Base-by-base conservation (phyloP, 2,888 invertebrate species). In the Trichogramma dendrolimi region DNA sequence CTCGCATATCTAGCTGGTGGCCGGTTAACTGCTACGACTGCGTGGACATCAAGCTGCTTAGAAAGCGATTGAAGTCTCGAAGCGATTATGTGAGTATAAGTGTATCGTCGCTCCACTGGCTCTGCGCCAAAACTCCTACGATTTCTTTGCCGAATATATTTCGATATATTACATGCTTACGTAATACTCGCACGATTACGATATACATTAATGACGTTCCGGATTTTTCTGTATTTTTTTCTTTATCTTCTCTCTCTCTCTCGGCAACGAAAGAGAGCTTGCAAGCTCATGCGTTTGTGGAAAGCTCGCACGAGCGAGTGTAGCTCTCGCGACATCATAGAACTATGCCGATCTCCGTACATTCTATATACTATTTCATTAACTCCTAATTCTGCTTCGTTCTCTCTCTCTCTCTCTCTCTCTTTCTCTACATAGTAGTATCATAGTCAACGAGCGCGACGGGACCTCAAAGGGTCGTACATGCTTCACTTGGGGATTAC, bases 21-120 rank as follows among this genome's bases (percentile, higher is more conserved):
- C 27, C 27, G 27, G 27, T 27, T 27, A 27, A 27, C 27, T 27
- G 27, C 27, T 27, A 27, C 27, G 48, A 55, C 46, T 43, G 46
- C 54, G 61, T 58, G 47, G 57, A 60, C 61, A 59, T 61, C 61
- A 64, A 64, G 64, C 64, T 64, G 64, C 64, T 64, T 64, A 63
- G 60, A 54, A 27, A 38, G 14, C 51, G 51, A 51, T 58, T 51
- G 57, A 58, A 58, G 57, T 43, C 43, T 48, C 56, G 27, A 48
- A 11, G n/a, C 48, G 11, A n/a, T 48, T 14, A 41, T 39, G 4
- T 38, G 51, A 27, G 50, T 4, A 48, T 48, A 41, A 11, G 4
- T 43, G 51, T 38, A 44, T 4, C 48, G 47, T 48, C 11, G 11
- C 48, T 48, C 48, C 48, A 14, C 52, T 56, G 51, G 51, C 46